Evolutionary conservation across 2,797 vertebrate genomes (phyloP), one percentile per base, ranked within the genome.

Genomic region (Lutjanus argentimaculatus): DNA sequence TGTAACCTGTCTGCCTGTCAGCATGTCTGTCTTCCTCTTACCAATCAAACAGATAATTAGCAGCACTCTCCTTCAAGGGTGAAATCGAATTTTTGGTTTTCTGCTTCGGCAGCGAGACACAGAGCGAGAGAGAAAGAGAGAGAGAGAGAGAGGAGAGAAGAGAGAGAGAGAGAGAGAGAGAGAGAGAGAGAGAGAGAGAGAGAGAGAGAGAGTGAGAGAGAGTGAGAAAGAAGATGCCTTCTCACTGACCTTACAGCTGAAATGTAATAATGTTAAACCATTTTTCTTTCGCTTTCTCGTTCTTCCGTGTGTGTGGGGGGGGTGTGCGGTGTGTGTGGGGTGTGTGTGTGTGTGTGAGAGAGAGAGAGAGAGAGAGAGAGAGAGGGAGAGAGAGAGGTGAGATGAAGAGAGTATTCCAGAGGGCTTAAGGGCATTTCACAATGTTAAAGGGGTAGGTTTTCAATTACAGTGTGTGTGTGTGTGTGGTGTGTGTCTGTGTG

Each of bases 371-470:
- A 21, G 56, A n/a, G 57, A 58, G 46, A 57, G 43, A 40, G 46
- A 22, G 65, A 17, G 66, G 36, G 71, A 10, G 75, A 43, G 57
- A 43, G 66, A 17, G 59, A 51, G 53, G 62, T 64, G 83, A 75
- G 69, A 74, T 81, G 72, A 68, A 63, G 64, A 83, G 77, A 79
- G 68, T 77, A 63, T 78, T 88, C 82, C 73, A 86, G 42, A 82
- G 69, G 68, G 79, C 85, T 90, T 82, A 53, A 80, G 88, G 89
- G 86, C 84, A 84, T 88, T 84, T 85, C 72, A 75, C 84, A 86
- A 77, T 87, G 84, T 88, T 89, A 84, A 89, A 89, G 79, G 79
- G 72, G 77, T 58, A 81, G 79, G 84, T 86, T 89, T 88, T 88
- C 88, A 90, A 78, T 87, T 85, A 90, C 82, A 74, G 21, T 68